phyloP scores from a whole-genome alignment of 2,797 vertebrate genomes.

The Phaenicophaeus curvirostris region DNA sequence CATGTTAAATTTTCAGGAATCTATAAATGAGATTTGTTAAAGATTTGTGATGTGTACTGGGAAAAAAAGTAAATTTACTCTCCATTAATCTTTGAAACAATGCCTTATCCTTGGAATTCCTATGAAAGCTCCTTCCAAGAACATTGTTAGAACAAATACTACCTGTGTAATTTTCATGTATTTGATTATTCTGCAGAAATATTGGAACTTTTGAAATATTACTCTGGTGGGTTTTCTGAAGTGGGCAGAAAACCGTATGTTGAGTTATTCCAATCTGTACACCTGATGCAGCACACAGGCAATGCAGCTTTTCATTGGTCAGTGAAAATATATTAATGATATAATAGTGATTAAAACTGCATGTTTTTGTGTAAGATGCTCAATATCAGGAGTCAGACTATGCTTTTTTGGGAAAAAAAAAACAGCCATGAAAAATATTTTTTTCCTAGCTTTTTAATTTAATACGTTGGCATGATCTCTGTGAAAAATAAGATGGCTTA shows the following conservation, averaged over 20 bases:
- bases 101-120: neutral
- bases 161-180: neutral
- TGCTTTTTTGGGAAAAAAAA: neutral
- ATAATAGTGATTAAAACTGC: neutral
- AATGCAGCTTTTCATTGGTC: neutral
- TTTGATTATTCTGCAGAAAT: neutral
- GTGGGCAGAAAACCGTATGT: neutral
- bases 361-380: neutral
- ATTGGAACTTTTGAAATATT: neutral
- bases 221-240: neutral
- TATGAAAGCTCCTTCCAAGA: neutral
- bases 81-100: neutral
- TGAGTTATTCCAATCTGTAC: neutral
- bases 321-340: neutral
- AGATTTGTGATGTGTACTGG: neutral
- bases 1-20: neutral
- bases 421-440: neutral
- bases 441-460: neutral
- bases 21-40: neutral
- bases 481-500: conserved; percentile 22
- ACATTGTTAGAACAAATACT: neutral
- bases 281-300: neutral
- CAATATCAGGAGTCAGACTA: neutral
- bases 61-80: neutral
- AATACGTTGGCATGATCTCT: neutral